Percentiles rank a stretch among this genome's conserved stretches.
phyloP scores from a whole-genome alignment of 2,888 invertebrate species.

The Elegia similella region DNA sequence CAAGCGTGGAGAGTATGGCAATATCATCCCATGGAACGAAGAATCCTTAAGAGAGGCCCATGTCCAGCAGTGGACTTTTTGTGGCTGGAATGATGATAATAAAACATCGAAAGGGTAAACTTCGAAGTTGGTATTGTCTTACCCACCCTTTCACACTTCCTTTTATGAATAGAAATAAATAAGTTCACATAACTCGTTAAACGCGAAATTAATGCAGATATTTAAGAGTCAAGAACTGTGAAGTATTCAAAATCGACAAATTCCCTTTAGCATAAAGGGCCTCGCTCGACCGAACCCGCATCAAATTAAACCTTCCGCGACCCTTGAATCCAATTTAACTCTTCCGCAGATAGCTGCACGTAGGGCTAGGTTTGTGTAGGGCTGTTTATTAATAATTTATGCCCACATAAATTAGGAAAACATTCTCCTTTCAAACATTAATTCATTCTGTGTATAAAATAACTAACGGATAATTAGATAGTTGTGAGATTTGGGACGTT shows the following conservation, averaged over 20 bases:
- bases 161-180: too few species aligned
- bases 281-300: constrained; percentile 53
- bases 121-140: too few species aligned
- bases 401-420: constrained; percentile 58
- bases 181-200: constrained; percentile 7
- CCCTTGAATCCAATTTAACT: constrained; percentile 69
- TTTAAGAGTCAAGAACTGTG: constrained; percentile 29
- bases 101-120: too few species aligned
- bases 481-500: too few species aligned
- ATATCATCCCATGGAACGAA: too few species aligned
- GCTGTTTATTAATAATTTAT: constrained; percentile 61
- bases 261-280: constrained; percentile 47
- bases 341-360: constrained; percentile 50
- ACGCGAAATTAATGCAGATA: constrained; percentile 28
- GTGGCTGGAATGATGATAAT: too few species aligned
- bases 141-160: too few species aligned
- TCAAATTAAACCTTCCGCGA: constrained; percentile 59
- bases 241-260: constrained; percentile 48
- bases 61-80: too few species aligned
- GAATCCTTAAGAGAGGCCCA: too few species aligned
- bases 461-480: background rate
- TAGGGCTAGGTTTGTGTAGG: constrained; percentile 41
- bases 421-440: constrained; percentile 48
- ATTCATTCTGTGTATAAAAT: constrained; percentile 2
- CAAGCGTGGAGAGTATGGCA: too few species aligned